phyloP scores from a whole-genome alignment of 2,113 vertebrate genomes.

The Fukomys damarensis region DNA sequence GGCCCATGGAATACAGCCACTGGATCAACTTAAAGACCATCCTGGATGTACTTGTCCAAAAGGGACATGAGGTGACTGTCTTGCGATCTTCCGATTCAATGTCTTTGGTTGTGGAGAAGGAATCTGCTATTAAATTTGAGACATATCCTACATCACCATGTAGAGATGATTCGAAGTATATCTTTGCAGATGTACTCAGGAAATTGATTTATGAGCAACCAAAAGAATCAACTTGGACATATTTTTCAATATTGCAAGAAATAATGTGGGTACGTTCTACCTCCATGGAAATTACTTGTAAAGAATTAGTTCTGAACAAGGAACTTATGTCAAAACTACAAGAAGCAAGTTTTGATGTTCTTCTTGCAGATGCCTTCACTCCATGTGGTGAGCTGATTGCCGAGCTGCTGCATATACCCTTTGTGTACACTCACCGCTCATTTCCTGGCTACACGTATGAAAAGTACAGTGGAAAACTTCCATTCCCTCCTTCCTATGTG shows the following conservation, averaged over 20 bases:
- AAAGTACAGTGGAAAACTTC: constrained; percentile 77
- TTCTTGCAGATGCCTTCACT: constrained; percentile 83
- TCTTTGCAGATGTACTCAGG: background rate
- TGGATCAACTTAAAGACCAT: constrained; percentile 89
- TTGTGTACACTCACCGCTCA: constrained; percentile 81
- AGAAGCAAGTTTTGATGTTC: constrained; percentile 77
- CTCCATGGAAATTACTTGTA: background rate
- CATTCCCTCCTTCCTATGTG: constrained; percentile 84
- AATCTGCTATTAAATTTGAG: constrained; percentile 78
- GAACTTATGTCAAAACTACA: constrained; percentile 78
- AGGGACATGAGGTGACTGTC: constrained; percentile 86
- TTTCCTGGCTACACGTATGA: constrained; percentile 77
- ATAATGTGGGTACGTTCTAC: fast-evolving
- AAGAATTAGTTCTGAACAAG: constrained; percentile 83
- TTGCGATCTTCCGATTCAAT: constrained; percentile 82
- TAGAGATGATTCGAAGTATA: constrained; percentile 1
- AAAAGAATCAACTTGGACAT: constrained; percentile 19
- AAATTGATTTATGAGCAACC: constrained; percentile 48
- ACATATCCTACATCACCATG: constrained; percentile 78
- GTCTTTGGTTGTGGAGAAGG: constrained; percentile 68
- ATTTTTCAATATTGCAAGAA: constrained; percentile 60
- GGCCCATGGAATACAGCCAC: constrained; percentile 89
- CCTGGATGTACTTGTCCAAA: constrained; percentile 84
- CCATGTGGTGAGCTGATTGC: constrained; percentile 82
- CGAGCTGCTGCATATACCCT: constrained; percentile 82